Evolutionary conservation across 30 jellyfish, hydroid and myxozoan species (phyloP), one percentile per base, ranked within the genome.

Genomic region (Aurelia aurita complex sp. Pacific): DNA sequence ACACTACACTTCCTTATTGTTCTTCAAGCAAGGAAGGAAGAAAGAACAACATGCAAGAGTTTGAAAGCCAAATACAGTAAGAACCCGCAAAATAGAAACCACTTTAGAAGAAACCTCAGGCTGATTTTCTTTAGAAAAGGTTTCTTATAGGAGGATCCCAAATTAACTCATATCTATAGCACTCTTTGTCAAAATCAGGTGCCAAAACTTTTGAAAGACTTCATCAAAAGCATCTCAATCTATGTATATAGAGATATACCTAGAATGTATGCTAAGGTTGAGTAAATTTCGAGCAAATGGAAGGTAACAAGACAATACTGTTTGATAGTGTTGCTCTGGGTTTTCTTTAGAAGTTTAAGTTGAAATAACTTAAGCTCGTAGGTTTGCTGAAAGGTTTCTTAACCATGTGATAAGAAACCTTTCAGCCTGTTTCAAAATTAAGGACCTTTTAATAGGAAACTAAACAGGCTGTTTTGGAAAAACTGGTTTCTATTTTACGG

Each of bases 191-290:
- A 54, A 54, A 15, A 54, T 54, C 65, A 54, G 65, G 65, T 54
- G 65, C 65, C 15, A 54, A 54, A 54, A 54, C 15, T 15, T 54
- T 54, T 54, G 10, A 54, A 15, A 54, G 65, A 54, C 15, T 54
- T 54, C 65, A 54, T 54, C 65, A 54, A 54, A 54, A 54, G 65
- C 65, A 54, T n/a, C n/a, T 54, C 65, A 54, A 54, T 54, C 65
- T 54, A 54, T 10, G 10, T 8, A 54, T 8, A 10, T 54, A 8
- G 15, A 15, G 11, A 54, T 8, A 54, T 8, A 54, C 65, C 10
- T 54, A 54, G 65, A 10, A 54, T 54, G 65, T 54, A 54, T 54
- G 65, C 15, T 54, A 54, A 8, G 65, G 65, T 54, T 54, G 15
- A 54, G 65, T 54, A 54, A 54, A 54, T 54, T 54, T 54, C 10